Percentiles rank a stretch among this genome's conserved stretches.
Conservation (phyloP, 92 coral and sea anemone genomes). For the Micromussa lordhowensis region DNA sequence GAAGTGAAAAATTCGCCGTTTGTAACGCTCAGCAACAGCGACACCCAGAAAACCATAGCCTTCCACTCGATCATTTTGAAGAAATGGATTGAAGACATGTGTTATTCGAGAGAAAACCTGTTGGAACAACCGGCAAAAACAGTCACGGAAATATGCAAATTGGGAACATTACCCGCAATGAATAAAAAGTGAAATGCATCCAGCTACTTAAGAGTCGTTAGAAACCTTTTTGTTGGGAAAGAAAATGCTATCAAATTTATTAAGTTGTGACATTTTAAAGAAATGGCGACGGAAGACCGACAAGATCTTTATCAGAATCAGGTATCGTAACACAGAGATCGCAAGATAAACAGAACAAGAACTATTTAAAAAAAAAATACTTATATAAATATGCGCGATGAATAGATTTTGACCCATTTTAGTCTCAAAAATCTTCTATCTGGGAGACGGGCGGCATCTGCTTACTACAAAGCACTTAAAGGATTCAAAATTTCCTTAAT, state of each 20-base stretch:
- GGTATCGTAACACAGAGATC: too few species aligned
- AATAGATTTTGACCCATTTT: too few species aligned
- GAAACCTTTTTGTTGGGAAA: neutral
- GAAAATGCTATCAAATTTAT: neutral
- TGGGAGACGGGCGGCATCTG: too few species aligned
- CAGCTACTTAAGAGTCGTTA: neutral
- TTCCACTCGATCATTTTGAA: slow-evolving; percentile 19
- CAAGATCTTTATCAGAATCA: too few species aligned
- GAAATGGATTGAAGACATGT: slow-evolving; percentile 9
- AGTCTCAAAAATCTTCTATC: too few species aligned
- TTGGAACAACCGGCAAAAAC: neutral
- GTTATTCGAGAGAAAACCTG: slow-evolving; percentile 24
- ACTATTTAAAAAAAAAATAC: too few species aligned
- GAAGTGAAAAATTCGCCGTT: slow-evolving; percentile 28
- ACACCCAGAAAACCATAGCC: neutral
- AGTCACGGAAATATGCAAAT: slow-evolving; percentile 25
- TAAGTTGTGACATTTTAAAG: neutral
- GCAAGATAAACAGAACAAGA: too few species aligned
- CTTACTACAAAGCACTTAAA: too few species aligned
- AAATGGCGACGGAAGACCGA: neutral
- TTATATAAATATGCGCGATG: too few species aligned
- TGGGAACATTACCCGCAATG: neutral
- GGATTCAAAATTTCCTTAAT: too few species aligned
- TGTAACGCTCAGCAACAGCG: neutral
- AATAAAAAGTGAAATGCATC: neutral